Evolutionary conservation across 2,113 vertebrate genomes (phyloP).

Genomic region (Limanda limanda): DNA sequence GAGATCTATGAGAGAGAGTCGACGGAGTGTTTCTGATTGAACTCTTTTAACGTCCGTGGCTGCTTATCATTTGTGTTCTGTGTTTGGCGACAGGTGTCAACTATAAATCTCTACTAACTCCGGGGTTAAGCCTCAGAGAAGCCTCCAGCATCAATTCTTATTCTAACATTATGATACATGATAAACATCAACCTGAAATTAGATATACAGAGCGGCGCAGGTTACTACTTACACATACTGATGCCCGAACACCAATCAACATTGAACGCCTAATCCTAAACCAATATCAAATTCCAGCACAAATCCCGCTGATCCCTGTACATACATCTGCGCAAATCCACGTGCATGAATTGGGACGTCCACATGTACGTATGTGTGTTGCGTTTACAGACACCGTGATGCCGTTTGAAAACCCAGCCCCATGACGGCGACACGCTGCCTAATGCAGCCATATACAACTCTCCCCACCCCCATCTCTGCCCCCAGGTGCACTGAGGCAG

Average conservation of each 20-base stretch:
- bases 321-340: slow-evolving; percentile 41
- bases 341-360: slow-evolving; percentile 12
- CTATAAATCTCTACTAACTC: slow-evolving; percentile 29
- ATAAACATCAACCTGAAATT: slow-evolving; percentile 16
- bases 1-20: slow-evolving; percentile 31
- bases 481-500: slow-evolving; percentile 72
- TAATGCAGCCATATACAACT: slow-evolving; percentile 15
- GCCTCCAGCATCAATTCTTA: slow-evolving; percentile 10
- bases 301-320: slow-evolving; percentile 54
- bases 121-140: slow-evolving; percentile 13
- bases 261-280: slow-evolving; percentile 48
- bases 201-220: neutral
- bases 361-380: neutral
- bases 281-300: slow-evolving; percentile 10
- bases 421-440: slow-evolving; percentile 29
- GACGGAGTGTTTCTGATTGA: slow-evolving; percentile 40
- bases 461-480: slow-evolving; percentile 36
- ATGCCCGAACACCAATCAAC: slow-evolving; percentile 18
- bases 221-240: neutral
- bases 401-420: slow-evolving; percentile 24
- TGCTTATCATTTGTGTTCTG: slow-evolving; percentile 18
- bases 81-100: slow-evolving; percentile 12
- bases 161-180: slow-evolving; percentile 7
- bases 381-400: slow-evolving; percentile 1
- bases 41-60: slow-evolving; percentile 22